Base-by-base conservation (phyloP, 2,797 vertebrate genomes). In the Calcarius lapponicus region DNA sequence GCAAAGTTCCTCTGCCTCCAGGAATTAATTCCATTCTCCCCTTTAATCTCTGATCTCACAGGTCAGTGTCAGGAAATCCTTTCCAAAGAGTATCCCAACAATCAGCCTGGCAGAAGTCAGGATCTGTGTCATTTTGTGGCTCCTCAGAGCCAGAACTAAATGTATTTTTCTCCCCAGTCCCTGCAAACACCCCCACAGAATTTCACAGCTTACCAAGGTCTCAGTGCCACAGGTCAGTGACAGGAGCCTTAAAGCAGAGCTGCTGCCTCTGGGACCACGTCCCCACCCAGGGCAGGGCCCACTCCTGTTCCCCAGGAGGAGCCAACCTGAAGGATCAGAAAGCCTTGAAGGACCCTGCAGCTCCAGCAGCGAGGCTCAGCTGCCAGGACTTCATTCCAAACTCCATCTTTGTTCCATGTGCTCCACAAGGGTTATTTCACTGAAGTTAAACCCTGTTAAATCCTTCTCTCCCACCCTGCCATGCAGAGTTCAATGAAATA, bases 91-190 rank as follows among this genome's bases (percentile, higher is more conserved):
- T 26, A 73, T 65, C 61, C 60, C 38, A 24, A 42, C 16, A 51
- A 78, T 14, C 53, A 86, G 31, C 53, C 48, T 26, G 56, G 50
- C 57, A 75, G 25, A 91, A 66, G 6, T 31, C 50, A 26, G 80
- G 42, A 57, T 45, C 51, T 13, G 6, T 38, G 64, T 21, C 17
- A 74, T 89, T 89, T 17, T 54, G 56, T 61, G 70, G 20, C 36
- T 83, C 34, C 78, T 78, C 13, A 36, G 57, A 91, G 65, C 18
- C 79, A 91, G 65, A 92, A 88, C 82, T 91, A 93, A 86, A 79
- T 66, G 72, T 45, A 86, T 84, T 94, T 93, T 91, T 66, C 81
- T 66, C 40, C 64, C 51, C 31, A 86, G 62, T 48, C 25, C 54
- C 38, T 79, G 80, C 70, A 75, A 79, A 93, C 92, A 76, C 88